These are phyloP conservation scores for Prochilodus magdalenae DNA, from an alignment of 2,113 vertebrate species.

Conservation along the genomic window DNA sequence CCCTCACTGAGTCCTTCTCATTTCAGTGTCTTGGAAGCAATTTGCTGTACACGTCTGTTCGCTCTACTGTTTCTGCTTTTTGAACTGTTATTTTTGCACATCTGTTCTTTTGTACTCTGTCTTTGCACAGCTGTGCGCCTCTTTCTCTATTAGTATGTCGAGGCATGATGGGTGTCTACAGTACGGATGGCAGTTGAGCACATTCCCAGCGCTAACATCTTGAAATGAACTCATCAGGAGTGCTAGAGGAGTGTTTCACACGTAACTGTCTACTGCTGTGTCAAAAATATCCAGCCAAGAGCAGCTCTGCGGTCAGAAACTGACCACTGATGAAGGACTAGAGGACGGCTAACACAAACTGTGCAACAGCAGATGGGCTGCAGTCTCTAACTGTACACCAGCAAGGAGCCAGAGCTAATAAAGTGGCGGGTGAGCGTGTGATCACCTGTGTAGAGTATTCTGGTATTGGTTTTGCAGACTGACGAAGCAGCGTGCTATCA, in stretches of 20 bases:
- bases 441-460: too few species aligned
- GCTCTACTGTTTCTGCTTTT: neutral
- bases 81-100: neutral
- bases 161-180: neutral
- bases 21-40: too few species aligned
- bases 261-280: neutral
- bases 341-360: too few species aligned
- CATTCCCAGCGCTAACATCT: neutral
- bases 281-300: conserved; percentile 1
- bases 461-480: too few species aligned
- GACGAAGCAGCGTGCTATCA: too few species aligned
- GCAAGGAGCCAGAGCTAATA: neutral
- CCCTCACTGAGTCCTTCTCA: neutral
- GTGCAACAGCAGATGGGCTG: neutral
- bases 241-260: neutral
- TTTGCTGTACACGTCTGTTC: neutral
- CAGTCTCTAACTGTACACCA: neutral
- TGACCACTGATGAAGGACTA: too few species aligned
- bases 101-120: neutral
- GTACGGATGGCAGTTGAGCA: neutral
- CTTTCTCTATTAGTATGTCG: neutral
- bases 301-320: too few species aligned
- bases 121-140: neutral
- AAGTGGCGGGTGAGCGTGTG: neutral
- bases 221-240: neutral